Base-by-base conservation (phyloP, 1,140 invertebrate genomes). In the Drusus annulatus region DNA sequence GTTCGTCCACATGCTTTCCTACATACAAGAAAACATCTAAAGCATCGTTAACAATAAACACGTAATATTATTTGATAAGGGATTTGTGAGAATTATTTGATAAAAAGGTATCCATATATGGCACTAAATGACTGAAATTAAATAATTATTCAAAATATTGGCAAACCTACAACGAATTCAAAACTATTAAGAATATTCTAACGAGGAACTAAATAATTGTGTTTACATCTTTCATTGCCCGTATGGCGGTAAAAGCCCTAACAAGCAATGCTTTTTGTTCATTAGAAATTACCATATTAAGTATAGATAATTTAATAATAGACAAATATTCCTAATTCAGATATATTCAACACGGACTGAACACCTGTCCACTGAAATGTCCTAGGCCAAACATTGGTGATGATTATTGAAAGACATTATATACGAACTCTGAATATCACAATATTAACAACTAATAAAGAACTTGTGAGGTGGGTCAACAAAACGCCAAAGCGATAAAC, bases 31-130 rank as follows among this genome's bases (percentile, higher is more conserved):
- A 71, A 71, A 71, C 68, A 71, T 51, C 68, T 71, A 71, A 71
- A 71, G 68, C 68, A 19, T 71, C 50, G 19, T 71, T 71, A 71
- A 71, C 68, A 71, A 71, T 71, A 51, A 71, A 71, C 50, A 71
- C 50, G 19, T 71, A 52, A 71, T 71, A 19, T 52, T 52, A 52
- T 52, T 71, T 52, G 8, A 71, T 52, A 52, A 71, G 68, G 68
- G 51, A 71, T 50, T 71, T 71, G 45, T 51, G 45, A 52, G 45
- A 71, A 71, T 71, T 23, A 51, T 52, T 50, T 51, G 45, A 71
- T 50, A 71, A 50, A 52, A 23, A 71, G 16, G 68, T 51, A 50
- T 51, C 25, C 17, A 71, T 52, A 71, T 71, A 71, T 71, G 68
- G 68, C 68, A 71, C 68, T 71, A 71, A 52, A 71, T 71, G 68